Evolutionary conservation across 2,888 invertebrate species (phyloP), one percentile per base, ranked within the genome.

Genomic region (Panopea generosa): DNA sequence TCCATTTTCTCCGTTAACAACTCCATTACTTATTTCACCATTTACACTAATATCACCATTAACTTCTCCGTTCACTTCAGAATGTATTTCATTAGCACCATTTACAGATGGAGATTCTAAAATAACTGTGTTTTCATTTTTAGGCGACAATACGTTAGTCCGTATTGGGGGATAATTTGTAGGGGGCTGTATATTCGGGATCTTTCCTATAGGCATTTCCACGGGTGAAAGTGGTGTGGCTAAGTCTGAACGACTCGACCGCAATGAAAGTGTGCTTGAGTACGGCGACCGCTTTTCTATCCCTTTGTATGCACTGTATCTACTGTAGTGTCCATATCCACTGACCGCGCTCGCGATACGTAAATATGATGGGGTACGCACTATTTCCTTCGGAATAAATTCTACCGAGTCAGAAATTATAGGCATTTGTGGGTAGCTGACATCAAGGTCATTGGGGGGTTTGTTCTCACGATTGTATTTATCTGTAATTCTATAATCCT

Each of bases 281-380:
- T 84, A 88, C 0, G 90, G 89, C 1, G 90, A 89, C 14, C 88
- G 77, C 75, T 84, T 87, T 65, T 88, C 86, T 62, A 87, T 87
- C 80, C 84, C 86, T 75, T 86, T 88, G 66, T 87, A 87, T 11
- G 86, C 84, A 66, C 83, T 85, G 66, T 90, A 89, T 62, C 84
- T 78, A 62, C 86, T 86, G 70, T 91, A 91, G 57, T 84, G 84
- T 55, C 89, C 89, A 80, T 90, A 90, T 16, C 90, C 91, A 77
- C 90, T 90, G 18, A 90, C 87, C 2, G 89, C 88, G 82, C 90
- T 89, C 71, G 89, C 89, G n/a, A 91, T 84, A 65, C 87, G 87
- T 55, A 91, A 71, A 79, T 91, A 91, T 9, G 91, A 91, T 0
- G 90, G 90, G 16, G 86, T 89, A 59, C 86, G 82, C 18, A 79